Evolutionary conservation across 2,797 vertebrate genomes (phyloP).

Genomic region (Myotis vivesi): DNA sequence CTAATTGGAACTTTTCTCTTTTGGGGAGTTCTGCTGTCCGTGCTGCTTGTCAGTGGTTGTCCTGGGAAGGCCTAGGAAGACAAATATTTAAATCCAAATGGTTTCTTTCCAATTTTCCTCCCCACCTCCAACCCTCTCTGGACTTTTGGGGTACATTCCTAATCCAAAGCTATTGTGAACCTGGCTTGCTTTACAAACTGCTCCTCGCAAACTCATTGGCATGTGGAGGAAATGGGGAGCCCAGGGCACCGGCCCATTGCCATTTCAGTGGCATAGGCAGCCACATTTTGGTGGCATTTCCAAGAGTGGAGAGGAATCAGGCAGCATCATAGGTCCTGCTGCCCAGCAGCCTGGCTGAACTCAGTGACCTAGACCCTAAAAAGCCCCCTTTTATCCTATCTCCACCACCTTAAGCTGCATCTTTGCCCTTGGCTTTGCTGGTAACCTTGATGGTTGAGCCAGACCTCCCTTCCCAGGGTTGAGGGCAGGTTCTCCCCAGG

Average conservation of each 20-base stretch:
- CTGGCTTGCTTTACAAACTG: neutral
- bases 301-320: neutral
- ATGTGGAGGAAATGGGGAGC: neutral
- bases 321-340: neutral
- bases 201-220: neutral
- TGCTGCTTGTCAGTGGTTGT: constrained; percentile 12
- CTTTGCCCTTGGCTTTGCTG: neutral
- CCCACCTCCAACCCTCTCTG: neutral
- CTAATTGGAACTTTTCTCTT: constrained; percentile 78
- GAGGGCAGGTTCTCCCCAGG: neutral
- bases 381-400: neutral
- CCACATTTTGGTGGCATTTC: neutral
- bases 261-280: neutral
- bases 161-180: neutral
- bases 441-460: neutral
- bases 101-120: constrained; percentile 46
- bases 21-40: constrained; percentile 56
- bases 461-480: neutral
- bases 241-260: neutral
- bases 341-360: neutral
- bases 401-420: neutral
- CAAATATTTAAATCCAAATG: constrained; percentile 70
- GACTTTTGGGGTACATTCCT: neutral
- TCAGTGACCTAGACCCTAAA: neutral
- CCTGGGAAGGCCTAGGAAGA: constrained; percentile 43